Evolutionary conservation across 2,888 invertebrate genomes (phyloP).

Genomic region (Cataglyphis rosenhaueri): DNA sequence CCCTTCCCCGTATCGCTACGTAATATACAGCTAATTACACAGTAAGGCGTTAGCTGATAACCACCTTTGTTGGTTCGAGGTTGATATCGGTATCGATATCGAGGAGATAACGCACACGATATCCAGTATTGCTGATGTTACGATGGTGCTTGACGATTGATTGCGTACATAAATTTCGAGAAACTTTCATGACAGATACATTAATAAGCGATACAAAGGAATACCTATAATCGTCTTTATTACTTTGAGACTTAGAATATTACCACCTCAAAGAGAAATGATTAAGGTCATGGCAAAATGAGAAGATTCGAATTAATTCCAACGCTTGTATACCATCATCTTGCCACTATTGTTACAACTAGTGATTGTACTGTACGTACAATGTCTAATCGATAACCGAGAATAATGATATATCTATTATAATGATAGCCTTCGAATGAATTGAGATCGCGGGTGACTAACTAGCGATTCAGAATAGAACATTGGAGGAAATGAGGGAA

Average conservation of each 20-base stretch:
- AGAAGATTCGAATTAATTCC: constrained; percentile 62
- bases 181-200: constrained; percentile 15
- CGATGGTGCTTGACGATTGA: constrained; percentile 20
- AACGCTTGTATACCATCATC: constrained; percentile 56
- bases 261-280: constrained; percentile 34
- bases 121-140: constrained; percentile 23
- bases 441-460: neutral
- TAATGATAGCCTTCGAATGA: constrained; percentile 54
- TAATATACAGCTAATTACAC: constrained; percentile 52
- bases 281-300: constrained; percentile 31
- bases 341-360: constrained; percentile 65
- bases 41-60: constrained; percentile 44
- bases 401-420: constrained; percentile 67
- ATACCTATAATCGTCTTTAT: constrained; percentile 38
- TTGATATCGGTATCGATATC: constrained; percentile 31
- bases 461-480: constrained; percentile 15
- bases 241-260: constrained; percentile 37
- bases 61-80: constrained; percentile 29
- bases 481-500: constrained; percentile 16
- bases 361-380: constrained; percentile 67
- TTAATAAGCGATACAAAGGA: constrained; percentile 37
- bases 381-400: constrained; percentile 67
- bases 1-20: constrained; percentile 30
- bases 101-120: constrained; percentile 26
- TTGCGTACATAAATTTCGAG: constrained; percentile 30